These are phyloP conservation scores for Volucella inanis DNA, from an alignment of 2,888 invertebrate species.

Conservation along the genomic window DNA sequence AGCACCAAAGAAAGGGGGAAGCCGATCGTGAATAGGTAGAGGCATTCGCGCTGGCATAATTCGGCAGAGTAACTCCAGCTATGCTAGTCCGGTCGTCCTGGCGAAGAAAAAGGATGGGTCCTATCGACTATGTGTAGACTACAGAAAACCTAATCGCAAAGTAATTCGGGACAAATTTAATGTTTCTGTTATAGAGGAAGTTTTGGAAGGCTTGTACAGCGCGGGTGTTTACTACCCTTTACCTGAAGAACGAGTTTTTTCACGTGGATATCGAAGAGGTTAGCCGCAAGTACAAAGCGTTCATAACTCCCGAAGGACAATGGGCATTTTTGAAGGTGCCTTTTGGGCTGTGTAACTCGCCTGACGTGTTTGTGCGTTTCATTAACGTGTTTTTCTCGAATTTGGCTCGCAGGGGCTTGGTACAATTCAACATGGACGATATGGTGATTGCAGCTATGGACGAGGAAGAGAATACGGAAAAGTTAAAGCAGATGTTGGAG, in stretches of 20 bases:
- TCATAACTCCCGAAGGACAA: neutral
- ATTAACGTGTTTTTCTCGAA: constrained; percentile 12
- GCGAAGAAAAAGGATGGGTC: constrained; percentile 13
- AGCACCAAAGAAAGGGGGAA: neutral
- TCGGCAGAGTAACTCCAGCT: neutral
- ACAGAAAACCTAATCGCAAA: constrained; percentile 53
- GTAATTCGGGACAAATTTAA: constrained; percentile 38
- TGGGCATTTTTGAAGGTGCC: too few relatives aligned
- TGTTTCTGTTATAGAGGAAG: constrained; percentile 34
- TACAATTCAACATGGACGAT: too few relatives aligned
- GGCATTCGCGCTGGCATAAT: neutral
- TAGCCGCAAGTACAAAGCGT: too few relatives aligned
- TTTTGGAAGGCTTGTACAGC: constrained; percentile 71
- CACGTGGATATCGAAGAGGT: too few relatives aligned
- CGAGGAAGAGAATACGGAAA: neutral
- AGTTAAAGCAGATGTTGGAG: neutral
- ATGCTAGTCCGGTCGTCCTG: constrained; percentile 12
- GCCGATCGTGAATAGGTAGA: neutral
- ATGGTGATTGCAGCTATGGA: neutral
- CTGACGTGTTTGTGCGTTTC: constrained; percentile 78
- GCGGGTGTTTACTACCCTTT: constrained; percentile 33
- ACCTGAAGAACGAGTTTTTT: too few relatives aligned
- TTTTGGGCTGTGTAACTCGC: constrained; percentile 41
- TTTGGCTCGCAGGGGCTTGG: neutral
- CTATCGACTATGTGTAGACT: constrained; percentile 61